These are phyloP conservation scores for Tupaia tana DNA, from an alignment of 2,113 vertebrate species.

Conservation along the genomic window DNA sequence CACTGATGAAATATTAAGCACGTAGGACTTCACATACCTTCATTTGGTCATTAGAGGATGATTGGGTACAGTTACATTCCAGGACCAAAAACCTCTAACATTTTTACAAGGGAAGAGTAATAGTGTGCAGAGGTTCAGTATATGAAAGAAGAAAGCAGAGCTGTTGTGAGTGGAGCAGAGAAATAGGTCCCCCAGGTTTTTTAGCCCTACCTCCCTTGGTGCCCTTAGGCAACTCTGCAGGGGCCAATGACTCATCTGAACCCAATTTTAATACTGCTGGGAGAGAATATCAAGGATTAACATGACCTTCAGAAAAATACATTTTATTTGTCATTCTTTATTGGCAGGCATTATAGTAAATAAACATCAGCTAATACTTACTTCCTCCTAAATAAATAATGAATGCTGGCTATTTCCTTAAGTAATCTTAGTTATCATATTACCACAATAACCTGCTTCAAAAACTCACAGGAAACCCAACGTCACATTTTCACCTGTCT, in stretches of 20 bases:
- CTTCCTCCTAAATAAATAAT: neutral
- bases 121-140: neutral
- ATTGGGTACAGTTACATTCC: neutral
- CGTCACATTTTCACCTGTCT: neutral
- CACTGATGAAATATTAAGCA: neutral
- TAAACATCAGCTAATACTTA: slow-evolving; percentile 8
- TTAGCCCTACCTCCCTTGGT: neutral
- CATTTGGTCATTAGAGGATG: neutral
- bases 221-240: neutral
- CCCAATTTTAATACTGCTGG: neutral
- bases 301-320: neutral
- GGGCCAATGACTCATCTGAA: neutral
- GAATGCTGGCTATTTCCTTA: neutral
- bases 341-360: neutral
- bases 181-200: neutral
- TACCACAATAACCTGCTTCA: neutral
- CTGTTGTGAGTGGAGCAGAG: neutral
- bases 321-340: neutral
- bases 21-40: neutral
- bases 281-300: neutral
- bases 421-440: neutral
- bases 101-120: slow-evolving; percentile 1
- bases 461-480: neutral
- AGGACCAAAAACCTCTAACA: neutral
- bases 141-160: neutral